A percentile compares a stretch with the other conserved stretches of the same genome.
Evolutionary conservation across 2,113 vertebrate species (phyloP).

Genomic region (Cisticola juncidis): DNA sequence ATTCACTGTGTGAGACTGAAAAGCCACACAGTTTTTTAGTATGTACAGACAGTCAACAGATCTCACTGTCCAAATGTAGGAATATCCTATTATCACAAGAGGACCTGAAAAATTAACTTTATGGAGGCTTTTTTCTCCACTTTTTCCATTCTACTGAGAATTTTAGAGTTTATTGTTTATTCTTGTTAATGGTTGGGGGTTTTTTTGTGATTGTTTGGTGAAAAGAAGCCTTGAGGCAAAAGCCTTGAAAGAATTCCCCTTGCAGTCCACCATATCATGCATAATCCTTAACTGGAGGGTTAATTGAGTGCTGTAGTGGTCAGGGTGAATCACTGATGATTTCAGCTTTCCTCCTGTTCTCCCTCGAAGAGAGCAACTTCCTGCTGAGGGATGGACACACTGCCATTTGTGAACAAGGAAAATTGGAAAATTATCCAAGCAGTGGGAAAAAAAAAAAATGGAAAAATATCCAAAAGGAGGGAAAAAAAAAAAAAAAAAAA

Average conservation of each 20-base stretch:
- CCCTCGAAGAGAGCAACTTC: neutral
- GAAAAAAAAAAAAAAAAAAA: too few species aligned
- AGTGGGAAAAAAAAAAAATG: neutral
- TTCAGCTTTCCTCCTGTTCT: neutral
- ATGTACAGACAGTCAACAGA: neutral
- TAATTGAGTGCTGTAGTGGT: neutral
- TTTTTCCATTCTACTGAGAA: neutral
- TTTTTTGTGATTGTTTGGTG: neutral
- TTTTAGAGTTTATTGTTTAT: neutral
- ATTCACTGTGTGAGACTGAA: neutral
- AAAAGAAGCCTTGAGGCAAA: neutral
- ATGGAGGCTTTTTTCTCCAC: fast-evolving
- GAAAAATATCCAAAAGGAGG: too few species aligned
- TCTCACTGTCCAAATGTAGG: neutral
- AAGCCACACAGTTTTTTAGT: fast-evolving
- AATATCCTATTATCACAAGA: neutral
- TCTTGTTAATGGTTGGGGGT: fast-evolving
- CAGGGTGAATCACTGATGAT: neutral
- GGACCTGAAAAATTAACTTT: neutral
- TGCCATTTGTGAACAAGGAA: neutral
- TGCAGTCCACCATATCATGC: fast-evolving
- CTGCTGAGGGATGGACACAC: neutral
- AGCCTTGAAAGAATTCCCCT: neutral
- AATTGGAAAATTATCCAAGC: fast-evolving
- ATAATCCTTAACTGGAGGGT: neutral